A percentile compares a stretch with the other conserved stretches of the same genome.
phyloP scores from a whole-genome alignment of 1,140 invertebrate species.

The Bombus balteatus region DNA sequence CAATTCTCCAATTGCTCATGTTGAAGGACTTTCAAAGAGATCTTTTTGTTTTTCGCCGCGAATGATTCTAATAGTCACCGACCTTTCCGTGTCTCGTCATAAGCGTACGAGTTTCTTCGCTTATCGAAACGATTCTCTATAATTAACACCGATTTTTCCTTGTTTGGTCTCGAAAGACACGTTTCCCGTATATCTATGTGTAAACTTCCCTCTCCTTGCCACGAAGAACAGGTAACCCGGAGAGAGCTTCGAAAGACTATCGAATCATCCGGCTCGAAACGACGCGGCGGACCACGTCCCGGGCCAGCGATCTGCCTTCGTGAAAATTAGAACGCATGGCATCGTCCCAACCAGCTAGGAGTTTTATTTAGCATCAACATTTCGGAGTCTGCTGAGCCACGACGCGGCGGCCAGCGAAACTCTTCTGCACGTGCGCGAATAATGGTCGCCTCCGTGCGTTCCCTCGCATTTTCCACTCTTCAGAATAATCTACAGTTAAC shows the following conservation, averaged over 20 bases:
- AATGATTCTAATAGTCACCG: too few species aligned
- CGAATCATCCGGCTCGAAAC: constrained; percentile 23
- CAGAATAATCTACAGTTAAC: too few species aligned
- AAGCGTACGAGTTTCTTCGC: background rate
- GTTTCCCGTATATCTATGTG: background rate
- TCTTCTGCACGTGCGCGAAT: background rate
- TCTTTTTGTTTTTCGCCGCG: too few species aligned
- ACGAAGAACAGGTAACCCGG: constrained; percentile 40
- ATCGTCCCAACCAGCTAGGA: constrained; percentile 79
- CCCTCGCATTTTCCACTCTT: background rate
- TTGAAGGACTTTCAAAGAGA: too few species aligned
- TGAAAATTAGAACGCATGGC: constrained; percentile 81
- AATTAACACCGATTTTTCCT: background rate
- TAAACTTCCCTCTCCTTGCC: background rate
- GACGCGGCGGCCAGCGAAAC: background rate
- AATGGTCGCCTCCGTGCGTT: constrained; percentile 5
- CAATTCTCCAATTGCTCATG: too few species aligned
- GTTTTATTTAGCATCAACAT: constrained; percentile 82
- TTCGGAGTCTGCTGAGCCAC: constrained; percentile 47
- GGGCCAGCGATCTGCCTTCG: constrained; percentile 63
- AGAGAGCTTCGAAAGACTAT: constrained; percentile 50
- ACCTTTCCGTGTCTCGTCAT: too few species aligned
- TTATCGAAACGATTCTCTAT: background rate
- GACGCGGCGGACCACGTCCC: constrained; percentile 61
- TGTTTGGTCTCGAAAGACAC: background rate